These are phyloP conservation scores for Ruditapes philippinarum DNA, from an alignment of 1,140 invertebrate genomes.

Conservation along the genomic window DNA sequence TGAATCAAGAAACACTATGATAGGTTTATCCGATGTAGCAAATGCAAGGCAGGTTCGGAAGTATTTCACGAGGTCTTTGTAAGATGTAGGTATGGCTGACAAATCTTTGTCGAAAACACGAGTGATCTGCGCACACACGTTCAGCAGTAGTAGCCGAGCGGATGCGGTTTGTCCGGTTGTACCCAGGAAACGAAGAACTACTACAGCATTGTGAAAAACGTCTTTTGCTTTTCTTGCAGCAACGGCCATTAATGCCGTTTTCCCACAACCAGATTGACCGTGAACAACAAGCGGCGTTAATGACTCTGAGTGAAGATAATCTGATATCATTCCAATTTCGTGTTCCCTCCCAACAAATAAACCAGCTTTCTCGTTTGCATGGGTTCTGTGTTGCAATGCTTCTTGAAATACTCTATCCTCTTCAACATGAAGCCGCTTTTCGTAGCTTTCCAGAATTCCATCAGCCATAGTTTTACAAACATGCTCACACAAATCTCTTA, in stretches of 20 bases:
- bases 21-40: constrained; percentile 51
- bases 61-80: constrained; percentile 70
- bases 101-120: constrained; percentile 62
- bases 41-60: constrained; percentile 70
- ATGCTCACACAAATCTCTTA: constrained; percentile 34
- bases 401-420: constrained; percentile 90
- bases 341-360: constrained; percentile 90
- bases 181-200: constrained; percentile 79
- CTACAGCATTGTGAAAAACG: neutral
- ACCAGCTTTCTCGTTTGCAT: constrained; percentile 97
- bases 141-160: constrained; percentile 70
- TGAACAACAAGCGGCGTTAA: constrained; percentile 76
- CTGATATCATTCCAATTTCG: constrained; percentile 88
- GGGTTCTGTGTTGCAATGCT: constrained; percentile 97
- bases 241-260: constrained; percentile 81
- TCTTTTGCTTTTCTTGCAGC: constrained; percentile 60
- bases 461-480: constrained; percentile 46
- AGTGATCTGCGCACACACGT: constrained; percentile 75
- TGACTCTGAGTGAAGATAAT: constrained; percentile 90
- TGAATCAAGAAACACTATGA: constrained; percentile 80
- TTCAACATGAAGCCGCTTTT: constrained; percentile 87
- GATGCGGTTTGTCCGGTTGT: constrained; percentile 74
- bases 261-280: constrained; percentile 81
- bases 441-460: constrained; percentile 36
- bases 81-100: constrained; percentile 71